Evolutionary conservation across 2,797 vertebrate species (phyloP).

Genomic region (Pseudopleuronectes americanus): DNA sequence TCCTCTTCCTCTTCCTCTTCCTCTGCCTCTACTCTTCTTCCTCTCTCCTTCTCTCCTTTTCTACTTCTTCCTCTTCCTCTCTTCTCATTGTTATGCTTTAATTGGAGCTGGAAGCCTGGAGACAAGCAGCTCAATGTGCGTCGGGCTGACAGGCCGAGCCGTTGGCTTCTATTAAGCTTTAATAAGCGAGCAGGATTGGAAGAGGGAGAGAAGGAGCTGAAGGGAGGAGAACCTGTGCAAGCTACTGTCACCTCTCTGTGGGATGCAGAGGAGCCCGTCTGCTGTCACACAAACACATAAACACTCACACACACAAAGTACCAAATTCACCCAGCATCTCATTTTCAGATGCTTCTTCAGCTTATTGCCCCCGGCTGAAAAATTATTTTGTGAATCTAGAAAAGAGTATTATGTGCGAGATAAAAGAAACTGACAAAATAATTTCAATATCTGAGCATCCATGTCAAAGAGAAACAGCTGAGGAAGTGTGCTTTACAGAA

Average conservation of each 20-base stretch:
- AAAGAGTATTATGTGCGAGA: slow-evolving; percentile 13
- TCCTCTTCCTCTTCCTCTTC: not conserved
- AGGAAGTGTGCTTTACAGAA: slow-evolving; percentile 9
- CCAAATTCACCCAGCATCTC: slow-evolving; percentile 21
- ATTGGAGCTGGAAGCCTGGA: slow-evolving; percentile 77
- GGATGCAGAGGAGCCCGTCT: slow-evolving; percentile 42
- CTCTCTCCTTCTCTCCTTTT: not conserved
- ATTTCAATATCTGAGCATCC: slow-evolving; percentile 19
- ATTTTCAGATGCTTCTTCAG: slow-evolving; percentile 45
- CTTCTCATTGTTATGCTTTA: slow-evolving; percentile 72
- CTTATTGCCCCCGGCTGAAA: slow-evolving; percentile 42
- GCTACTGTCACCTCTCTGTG: slow-evolving; percentile 49
- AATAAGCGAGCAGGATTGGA: slow-evolving; percentile 73
- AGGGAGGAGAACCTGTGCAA: slow-evolving; percentile 44
- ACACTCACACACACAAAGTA: slow-evolving; percentile 1
- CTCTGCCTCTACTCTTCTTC: not conserved
- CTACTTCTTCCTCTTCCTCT: slow-evolving; percentile 25
- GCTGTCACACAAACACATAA: slow-evolving; percentile 41
- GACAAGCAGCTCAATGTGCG: slow-evolving; percentile 67
- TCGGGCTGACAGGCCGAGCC: slow-evolving; percentile 72
- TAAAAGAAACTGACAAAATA: slow-evolving; percentile 30
- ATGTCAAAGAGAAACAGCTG: slow-evolving; percentile 15
- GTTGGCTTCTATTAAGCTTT: slow-evolving; percentile 81
- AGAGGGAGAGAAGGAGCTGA: slow-evolving; percentile 49
- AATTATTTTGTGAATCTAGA: slow-evolving; percentile 40